phyloP scores from a whole-genome alignment of 1,140 invertebrate species.

The Venturia canescens region DNA sequence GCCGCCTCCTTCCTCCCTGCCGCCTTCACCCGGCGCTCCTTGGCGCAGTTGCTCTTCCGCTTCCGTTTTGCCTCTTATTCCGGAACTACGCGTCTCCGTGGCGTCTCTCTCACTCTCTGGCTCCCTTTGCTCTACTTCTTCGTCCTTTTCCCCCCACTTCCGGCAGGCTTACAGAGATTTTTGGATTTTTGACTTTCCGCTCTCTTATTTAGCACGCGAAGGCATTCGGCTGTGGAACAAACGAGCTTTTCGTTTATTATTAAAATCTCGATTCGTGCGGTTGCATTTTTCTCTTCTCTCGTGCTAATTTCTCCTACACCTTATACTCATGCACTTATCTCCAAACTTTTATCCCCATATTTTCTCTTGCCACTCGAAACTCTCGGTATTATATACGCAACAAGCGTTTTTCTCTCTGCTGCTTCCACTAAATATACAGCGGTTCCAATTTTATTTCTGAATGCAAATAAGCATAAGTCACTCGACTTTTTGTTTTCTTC shows the following conservation, averaged over 20 bases:
- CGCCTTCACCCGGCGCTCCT: neutral
- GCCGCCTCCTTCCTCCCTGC: constrained; percentile 18
- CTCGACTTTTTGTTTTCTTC: neutral
- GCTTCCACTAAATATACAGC: neutral
- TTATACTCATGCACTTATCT: too few species aligned
- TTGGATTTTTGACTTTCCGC: too few species aligned
- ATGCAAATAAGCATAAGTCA: constrained; percentile 2
- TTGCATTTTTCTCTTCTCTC: too few species aligned
- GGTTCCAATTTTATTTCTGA: neutral
- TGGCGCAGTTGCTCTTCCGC: constrained; percentile 52
- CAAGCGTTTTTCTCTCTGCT: neutral
- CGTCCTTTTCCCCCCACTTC: neutral
- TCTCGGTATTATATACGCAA: neutral
- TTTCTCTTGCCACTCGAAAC: neutral
- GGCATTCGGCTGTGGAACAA: too few species aligned
- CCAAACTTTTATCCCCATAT: neutral
- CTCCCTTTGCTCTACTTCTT: constrained; percentile 20
- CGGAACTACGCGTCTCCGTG: neutral
- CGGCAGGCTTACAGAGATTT: neutral
- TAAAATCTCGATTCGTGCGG: too few species aligned
- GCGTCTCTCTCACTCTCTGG: neutral
- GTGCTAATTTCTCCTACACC: too few species aligned
- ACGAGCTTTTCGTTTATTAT: too few species aligned
- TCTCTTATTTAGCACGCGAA: too few species aligned
- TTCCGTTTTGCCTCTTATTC: constrained; percentile 36